phyloP scores from a whole-genome alignment of 2,113 vertebrate species.

The Colaptes auratus region DNA sequence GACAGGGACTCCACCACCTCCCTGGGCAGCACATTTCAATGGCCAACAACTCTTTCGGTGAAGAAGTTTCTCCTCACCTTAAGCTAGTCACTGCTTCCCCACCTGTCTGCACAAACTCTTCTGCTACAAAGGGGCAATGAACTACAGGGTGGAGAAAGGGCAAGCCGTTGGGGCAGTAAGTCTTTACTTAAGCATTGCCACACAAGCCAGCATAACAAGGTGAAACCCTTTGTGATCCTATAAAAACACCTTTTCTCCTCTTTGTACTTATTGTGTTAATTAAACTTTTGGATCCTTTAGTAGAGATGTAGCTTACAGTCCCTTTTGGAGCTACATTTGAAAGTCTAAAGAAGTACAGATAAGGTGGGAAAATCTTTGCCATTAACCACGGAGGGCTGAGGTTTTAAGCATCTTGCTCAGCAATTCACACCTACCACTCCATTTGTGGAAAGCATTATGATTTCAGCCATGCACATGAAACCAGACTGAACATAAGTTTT shows the following conservation, averaged over 20 bases:
- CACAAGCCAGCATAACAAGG: not conserved
- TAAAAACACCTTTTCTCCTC: not conserved
- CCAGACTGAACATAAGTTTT: not conserved
- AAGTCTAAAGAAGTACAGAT: not conserved
- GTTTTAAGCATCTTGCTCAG: not conserved
- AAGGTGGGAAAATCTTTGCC: not conserved
- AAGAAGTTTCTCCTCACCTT: too few species aligned
- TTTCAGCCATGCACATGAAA: not conserved
- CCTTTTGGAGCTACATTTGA: not conserved
- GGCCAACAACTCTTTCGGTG: too few species aligned
- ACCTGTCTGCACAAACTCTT: not conserved
- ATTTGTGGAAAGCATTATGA: not conserved
- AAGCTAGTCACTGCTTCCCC: not conserved
- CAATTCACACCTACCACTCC: not conserved
- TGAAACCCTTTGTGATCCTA: not conserved
- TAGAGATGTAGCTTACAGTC: not conserved
- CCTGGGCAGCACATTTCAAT: too few species aligned
- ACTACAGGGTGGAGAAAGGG: not conserved
- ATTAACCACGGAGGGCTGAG: not conserved
- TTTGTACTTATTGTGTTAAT: not conserved
- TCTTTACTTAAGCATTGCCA: not conserved
- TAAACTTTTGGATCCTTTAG: not conserved
- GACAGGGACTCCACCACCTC: too few species aligned
- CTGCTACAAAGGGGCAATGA: not conserved
- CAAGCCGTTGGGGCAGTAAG: rapidly evolving